Conservation (phyloP, 2,797 vertebrate species). For the Squalus acanthias region DNA sequence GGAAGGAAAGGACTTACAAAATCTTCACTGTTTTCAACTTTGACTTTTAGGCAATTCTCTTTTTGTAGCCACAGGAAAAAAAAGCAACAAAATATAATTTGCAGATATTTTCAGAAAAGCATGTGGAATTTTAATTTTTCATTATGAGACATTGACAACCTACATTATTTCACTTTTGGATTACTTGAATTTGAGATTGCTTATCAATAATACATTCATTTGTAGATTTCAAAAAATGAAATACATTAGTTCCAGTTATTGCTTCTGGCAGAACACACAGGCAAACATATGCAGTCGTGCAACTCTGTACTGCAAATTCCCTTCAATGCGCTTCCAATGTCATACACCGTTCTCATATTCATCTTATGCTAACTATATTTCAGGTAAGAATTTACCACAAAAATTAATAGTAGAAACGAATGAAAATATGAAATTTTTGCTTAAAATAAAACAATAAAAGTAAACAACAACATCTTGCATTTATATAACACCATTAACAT, state of each 20-base stretch:
- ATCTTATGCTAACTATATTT: background rate
- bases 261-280: background rate
- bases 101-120: background rate
- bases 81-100: background rate
- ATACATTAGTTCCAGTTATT: background rate
- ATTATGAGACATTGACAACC: background rate
- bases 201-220: background rate
- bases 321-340: background rate
- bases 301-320: background rate
- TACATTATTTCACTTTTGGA: background rate
- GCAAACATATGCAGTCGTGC: background rate
- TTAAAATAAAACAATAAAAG: background rate
- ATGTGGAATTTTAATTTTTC: background rate
- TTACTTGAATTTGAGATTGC: background rate
- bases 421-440: background rate
- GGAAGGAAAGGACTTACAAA: slow-evolving; percentile 3
- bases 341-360: background rate
- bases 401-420: background rate
- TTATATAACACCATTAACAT: background rate
- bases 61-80: background rate
- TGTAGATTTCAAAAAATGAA: background rate
- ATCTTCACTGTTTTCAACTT: background rate
- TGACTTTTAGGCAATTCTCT: background rate
- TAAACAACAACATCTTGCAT: background rate
- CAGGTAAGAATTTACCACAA: background rate